Evolutionary conservation across 2,888 invertebrate species (phyloP).

Genomic region (Agriopis aurantiaria): DNA sequence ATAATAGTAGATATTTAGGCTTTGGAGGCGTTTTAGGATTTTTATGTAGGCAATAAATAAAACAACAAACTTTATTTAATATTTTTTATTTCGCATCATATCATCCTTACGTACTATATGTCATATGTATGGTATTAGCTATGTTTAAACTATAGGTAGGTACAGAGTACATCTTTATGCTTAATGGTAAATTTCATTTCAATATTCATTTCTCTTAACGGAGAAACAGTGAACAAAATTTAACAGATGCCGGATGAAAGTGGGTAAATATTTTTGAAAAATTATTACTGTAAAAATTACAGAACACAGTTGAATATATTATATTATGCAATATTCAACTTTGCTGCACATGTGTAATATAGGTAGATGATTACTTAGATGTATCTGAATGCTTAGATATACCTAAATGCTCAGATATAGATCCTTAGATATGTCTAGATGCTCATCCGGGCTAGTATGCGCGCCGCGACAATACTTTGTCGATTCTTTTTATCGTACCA

Average conservation of each 20-base stretch:
- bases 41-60: constrained; percentile 40
- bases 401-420: background rate
- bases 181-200: constrained; percentile 38
- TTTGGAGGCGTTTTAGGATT: background rate
- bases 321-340: too few relatives aligned
- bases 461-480: too few relatives aligned
- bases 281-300: background rate
- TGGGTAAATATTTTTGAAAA: constrained; percentile 27
- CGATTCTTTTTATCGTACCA: too few relatives aligned
- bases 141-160: constrained; percentile 50
- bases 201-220: constrained; percentile 24
- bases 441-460: background rate
- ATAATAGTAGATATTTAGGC: too few relatives aligned
- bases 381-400: background rate
- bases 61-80: constrained; percentile 43
- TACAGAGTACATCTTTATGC: constrained; percentile 49
- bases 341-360: too few relatives aligned
- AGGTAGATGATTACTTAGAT: background rate
- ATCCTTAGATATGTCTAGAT: background rate
- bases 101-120: constrained; percentile 43
- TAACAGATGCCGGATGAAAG: constrained; percentile 25
- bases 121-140: constrained; percentile 51
- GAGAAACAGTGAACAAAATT: constrained; percentile 34
- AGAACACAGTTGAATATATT: too few relatives aligned
- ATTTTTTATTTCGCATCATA: constrained; percentile 52